Evolutionary conservation across 2,888 invertebrate genomes (phyloP).

Genomic region (Drosophila fungiperda): DNA sequence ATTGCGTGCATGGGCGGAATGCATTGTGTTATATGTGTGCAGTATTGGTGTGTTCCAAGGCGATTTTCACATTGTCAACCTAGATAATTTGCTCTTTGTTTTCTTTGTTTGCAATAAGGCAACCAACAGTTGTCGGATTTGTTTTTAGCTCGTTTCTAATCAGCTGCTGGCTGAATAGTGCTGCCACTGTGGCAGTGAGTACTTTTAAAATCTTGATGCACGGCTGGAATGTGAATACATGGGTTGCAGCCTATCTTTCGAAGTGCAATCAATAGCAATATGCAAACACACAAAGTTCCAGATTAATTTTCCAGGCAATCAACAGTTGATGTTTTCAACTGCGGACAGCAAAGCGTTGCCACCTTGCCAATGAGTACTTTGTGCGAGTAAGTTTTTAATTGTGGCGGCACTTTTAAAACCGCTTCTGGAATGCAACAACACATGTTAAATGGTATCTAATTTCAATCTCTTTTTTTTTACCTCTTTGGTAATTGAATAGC

Average conservation of each 20-base stretch:
- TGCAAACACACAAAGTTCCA: neutral
- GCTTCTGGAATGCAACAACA: slow-evolving; percentile 1
- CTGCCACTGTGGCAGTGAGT: slow-evolving; percentile 30
- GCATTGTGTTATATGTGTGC: slow-evolving; percentile 51
- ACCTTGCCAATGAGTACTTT: neutral
- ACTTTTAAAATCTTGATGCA: slow-evolving; percentile 19
- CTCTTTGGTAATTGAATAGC: slow-evolving; percentile 59
- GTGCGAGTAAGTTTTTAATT: slow-evolving; percentile 23
- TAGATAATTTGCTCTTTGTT: neutral
- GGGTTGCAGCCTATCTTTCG: neutral
- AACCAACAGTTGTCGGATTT: slow-evolving; percentile 31
- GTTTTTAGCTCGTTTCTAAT: slow-evolving; percentile 16
- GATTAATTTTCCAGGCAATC: neutral
- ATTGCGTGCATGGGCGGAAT: slow-evolving; percentile 72
- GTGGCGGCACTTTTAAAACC: slow-evolving; percentile 24
- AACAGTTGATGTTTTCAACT: neutral
- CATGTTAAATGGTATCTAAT: slow-evolving; percentile 37
- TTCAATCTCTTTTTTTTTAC: slow-evolving; percentile 31
- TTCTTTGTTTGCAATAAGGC: slow-evolving; percentile 36
- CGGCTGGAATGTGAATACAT: neutral
- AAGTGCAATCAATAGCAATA: neutral
- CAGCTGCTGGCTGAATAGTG: slow-evolving; percentile 27
- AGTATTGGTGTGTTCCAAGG: slow-evolving; percentile 13
- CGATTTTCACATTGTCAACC: slow-evolving; percentile 45
- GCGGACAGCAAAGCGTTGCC: slow-evolving; percentile 21